Conservation (phyloP, 1,140 invertebrate genomes). For the Chironomus tepperi region DNA sequence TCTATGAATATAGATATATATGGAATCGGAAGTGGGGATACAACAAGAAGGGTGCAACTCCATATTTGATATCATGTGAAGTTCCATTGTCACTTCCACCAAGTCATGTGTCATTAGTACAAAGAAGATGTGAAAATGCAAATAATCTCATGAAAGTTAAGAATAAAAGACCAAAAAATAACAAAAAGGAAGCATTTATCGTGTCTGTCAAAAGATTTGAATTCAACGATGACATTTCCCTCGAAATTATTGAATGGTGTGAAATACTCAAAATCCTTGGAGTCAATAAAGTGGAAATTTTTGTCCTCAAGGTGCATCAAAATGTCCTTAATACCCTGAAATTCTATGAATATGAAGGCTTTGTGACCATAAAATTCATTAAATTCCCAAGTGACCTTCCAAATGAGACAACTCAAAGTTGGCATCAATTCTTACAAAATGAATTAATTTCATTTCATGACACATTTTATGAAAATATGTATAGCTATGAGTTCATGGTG, state of each 20-base stretch:
- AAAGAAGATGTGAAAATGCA: neutral
- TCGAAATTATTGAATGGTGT: neutral
- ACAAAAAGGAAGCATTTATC: neutral
- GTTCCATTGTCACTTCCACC: neutral
- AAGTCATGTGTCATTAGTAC: neutral
- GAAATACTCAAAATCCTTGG: neutral
- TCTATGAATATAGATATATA: neutral
- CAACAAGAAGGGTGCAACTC: neutral
- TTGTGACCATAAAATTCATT: neutral
- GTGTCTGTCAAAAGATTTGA: neutral
- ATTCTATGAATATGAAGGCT: neutral
- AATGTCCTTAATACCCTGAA: neutral
- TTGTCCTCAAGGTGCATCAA: neutral
- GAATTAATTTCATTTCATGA: neutral
- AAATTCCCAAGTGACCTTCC: neutral
- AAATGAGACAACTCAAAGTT: neutral
- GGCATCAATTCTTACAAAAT: neutral
- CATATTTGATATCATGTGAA: slow-evolving; percentile 11
- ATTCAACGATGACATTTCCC: neutral
- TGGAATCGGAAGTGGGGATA: neutral
- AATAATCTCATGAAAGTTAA: slow-evolving; percentile 24
- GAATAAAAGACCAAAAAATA: neutral
- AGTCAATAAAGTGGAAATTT: neutral
- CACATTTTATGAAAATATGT: neutral
- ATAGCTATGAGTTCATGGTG: neutral